phyloP scores from a whole-genome alignment of 2,113 vertebrate genomes.

The Urocynchramus pylzowi region DNA sequence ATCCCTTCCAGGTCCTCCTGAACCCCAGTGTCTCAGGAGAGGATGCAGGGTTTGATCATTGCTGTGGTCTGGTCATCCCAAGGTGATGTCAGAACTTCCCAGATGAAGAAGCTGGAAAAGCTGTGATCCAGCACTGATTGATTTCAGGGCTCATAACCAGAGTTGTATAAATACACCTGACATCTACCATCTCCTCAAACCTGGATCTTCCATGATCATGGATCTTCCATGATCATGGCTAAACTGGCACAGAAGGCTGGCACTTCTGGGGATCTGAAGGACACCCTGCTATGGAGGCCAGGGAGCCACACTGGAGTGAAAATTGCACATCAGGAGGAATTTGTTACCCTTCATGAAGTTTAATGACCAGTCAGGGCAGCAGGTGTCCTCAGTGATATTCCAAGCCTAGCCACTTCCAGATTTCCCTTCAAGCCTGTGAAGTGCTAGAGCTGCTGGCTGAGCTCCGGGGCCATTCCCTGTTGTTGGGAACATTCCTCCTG shows the following conservation, averaged over 20 bases:
- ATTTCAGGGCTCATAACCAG: background rate
- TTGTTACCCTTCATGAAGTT: background rate
- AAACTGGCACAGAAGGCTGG: background rate
- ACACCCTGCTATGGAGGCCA: background rate
- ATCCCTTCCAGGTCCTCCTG: background rate
- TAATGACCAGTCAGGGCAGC: background rate
- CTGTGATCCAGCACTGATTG: background rate
- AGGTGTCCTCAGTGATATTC: background rate
- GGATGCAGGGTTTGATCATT: background rate
- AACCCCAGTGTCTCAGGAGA: background rate
- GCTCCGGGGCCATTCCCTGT: background rate
- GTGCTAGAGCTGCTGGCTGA: background rate
- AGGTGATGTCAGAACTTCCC: background rate
- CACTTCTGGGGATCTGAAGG: accelerated
- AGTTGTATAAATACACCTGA: background rate
- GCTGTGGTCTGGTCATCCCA: background rate
- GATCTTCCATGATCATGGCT: background rate
- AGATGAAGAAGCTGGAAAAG: background rate
- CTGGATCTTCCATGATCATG: background rate
- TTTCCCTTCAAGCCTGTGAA: background rate
- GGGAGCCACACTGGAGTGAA: background rate
- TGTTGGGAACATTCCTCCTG: too few relatives aligned
- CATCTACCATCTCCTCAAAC: background rate
- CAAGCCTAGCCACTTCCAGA: background rate
- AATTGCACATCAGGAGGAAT: background rate